Evolutionary conservation across 2,797 vertebrate species (phyloP).

Genomic region (Thunnus albacares): DNA sequence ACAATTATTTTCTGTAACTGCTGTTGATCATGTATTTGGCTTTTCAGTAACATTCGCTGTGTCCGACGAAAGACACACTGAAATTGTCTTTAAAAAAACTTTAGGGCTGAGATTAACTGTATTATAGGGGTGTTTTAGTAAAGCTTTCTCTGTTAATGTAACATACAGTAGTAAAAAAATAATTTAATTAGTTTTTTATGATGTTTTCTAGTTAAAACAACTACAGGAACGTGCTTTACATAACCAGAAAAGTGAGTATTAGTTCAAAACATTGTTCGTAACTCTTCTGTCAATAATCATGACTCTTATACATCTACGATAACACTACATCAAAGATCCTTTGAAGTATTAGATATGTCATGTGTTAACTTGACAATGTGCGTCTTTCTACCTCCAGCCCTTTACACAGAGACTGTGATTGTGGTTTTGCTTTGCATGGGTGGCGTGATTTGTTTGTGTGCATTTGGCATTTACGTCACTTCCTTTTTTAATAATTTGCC

Average conservation of each 20-base stretch:
- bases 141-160: neutral
- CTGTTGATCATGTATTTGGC: neutral
- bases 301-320: neutral
- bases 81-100: slow-evolving; percentile 3
- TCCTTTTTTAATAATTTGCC: slow-evolving; percentile 33
- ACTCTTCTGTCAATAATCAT: neutral
- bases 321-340: neutral
- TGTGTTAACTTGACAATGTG: slow-evolving; percentile 8
- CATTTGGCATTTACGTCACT: slow-evolving; percentile 28
- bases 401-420: slow-evolving; percentile 4
- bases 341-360: neutral
- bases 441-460: slow-evolving; percentile 21
- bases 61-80: neutral
- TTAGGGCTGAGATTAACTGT: neutral
- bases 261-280: neutral
- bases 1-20: slow-evolving; percentile 8
- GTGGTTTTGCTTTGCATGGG: slow-evolving; percentile 1
- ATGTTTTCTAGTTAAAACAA: neutral
- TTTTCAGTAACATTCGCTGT: neutral
- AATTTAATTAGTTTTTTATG: neutral
- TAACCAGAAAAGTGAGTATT: neutral
- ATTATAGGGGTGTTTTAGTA: slow-evolving; percentile 3
- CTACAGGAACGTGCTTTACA: neutral
- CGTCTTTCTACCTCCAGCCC: neutral
- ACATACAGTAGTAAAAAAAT: neutral